phyloP scores from a whole-genome alignment of 1,140 invertebrate species.

The Rhizoglyphus robini region DNA sequence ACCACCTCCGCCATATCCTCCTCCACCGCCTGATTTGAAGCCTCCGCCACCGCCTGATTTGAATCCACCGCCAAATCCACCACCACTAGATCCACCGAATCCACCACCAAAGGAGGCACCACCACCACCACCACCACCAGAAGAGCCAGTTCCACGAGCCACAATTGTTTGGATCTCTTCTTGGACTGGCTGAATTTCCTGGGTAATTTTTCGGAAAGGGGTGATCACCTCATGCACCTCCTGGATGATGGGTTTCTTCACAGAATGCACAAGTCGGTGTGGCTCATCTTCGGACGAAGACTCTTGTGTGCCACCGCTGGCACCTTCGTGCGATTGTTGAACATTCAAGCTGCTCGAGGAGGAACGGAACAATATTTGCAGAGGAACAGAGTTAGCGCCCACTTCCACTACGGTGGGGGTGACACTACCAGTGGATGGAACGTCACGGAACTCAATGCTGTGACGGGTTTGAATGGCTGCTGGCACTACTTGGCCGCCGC shows the following conservation, averaged over 20 bases:
- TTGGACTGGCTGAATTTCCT: background rate
- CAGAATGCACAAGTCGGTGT: background rate
- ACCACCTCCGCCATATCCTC: background rate
- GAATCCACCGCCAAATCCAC: background rate
- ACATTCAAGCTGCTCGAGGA: constrained; percentile 4
- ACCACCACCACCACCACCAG: background rate
- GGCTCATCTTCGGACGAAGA: constrained; percentile 4
- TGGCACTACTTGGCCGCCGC: background rate
- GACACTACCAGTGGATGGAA: background rate
- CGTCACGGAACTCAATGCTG: background rate
- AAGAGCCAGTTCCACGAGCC: background rate
- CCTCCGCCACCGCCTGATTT: background rate
- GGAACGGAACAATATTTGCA: constrained; percentile 11
- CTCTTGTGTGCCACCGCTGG: background rate
- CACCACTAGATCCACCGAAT: background rate
- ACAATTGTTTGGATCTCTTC: background rate
- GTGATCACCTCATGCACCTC: background rate
- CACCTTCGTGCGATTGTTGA: constrained; percentile 12
- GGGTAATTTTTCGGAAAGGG: background rate
- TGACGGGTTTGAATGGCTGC: constrained; percentile 16
- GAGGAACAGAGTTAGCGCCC: background rate
- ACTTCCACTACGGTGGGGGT: constrained; percentile 3
- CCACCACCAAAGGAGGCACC: background rate
- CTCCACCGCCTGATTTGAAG: no score
- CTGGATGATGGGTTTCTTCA: constrained; percentile 14